These are phyloP conservation scores for Palythoa grandiflora DNA, from an alignment of 92 coral and sea anemone genomes.

Conservation along the genomic window DNA sequence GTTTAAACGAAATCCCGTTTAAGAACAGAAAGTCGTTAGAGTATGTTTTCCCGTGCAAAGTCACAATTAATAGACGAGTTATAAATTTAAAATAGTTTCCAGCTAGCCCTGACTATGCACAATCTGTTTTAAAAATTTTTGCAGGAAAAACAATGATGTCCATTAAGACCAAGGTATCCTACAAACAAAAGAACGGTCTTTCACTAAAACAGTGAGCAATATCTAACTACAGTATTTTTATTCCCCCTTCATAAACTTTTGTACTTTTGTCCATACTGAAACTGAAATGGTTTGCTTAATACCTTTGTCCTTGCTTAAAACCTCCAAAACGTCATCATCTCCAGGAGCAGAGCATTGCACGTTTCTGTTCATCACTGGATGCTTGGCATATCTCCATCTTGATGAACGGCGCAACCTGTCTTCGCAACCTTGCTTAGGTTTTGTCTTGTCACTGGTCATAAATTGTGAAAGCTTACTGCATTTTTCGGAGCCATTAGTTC, in stretches of 20 bases:
- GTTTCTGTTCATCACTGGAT: neutral
- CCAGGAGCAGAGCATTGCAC: neutral
- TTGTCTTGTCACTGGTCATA: neutral
- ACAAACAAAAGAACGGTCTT: too few relatives aligned
- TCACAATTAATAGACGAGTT: too few relatives aligned
- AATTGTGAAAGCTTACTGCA: slow-evolving; percentile 2
- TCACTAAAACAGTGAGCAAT: too few relatives aligned
- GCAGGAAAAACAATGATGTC: too few relatives aligned
- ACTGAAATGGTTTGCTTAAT: neutral
- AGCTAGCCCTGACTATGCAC: too few relatives aligned
- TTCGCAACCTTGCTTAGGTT: neutral
- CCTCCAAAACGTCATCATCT: neutral
- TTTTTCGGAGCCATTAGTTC: neutral
- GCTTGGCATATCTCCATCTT: slow-evolving; percentile 21
- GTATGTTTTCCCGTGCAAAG: too few relatives aligned
- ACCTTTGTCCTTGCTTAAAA: slow-evolving; percentile 19
- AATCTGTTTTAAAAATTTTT: too few relatives aligned
- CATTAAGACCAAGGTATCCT: too few relatives aligned
- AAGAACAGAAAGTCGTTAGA: too few relatives aligned
- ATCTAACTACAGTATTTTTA: too few relatives aligned
- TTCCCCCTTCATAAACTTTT: neutral
- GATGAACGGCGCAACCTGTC: neutral
- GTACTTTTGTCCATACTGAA: neutral
- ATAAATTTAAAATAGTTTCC: too few relatives aligned
- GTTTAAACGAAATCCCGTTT: too few relatives aligned